Evolutionary conservation across 2,113 vertebrate species (phyloP), one percentile per base, ranked within the genome.

Genomic region (Mormoops blainvillei): DNA sequence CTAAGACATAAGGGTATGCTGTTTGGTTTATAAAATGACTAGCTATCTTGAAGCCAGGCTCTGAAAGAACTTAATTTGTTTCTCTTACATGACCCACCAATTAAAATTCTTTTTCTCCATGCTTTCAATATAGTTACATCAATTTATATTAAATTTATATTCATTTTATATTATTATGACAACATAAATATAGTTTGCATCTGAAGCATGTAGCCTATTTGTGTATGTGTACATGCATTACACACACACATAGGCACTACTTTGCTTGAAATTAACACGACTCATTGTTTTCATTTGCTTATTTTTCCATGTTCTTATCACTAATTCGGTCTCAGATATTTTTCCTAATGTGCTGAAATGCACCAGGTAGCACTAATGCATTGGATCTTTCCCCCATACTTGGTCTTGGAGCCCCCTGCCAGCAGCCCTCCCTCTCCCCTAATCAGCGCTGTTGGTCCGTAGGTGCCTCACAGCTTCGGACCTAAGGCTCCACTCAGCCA

Each of bases 391-490:
- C 41, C 36, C 36, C 20, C 82, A 71, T 43, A 12, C 18, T 56
- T 73, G 38, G 10, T 48, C 58, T 61, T 24, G 8, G 8, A 74
- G 19, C 52, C 36, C 48, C 5, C 22, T 58, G 2, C 36, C 38
- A 24, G 26, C 5, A 50, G 14, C 9, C 43, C 10, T 71, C 26
- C 28, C 26, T 28, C 8, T 31, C 33, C 33, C 41, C 4, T n/a
- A 7, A 3, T 26, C 3, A 6, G 1, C 13, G 22, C 63, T 54
- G 0, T 18, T 80, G 31, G 33, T 45, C 15, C 10, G 0, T 1
- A 26, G 50, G 11, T n/a, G 76, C 24, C 63, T 67, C 13, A 1
- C n/a, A 70, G 43, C 31, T 77, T 82, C 68, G 41, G 31, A 67
- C 43, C 31, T n/a, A 74, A 16, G 5, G 19, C 4, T 33, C 12